phyloP scores from a whole-genome alignment of 2,113 vertebrate genomes.

The Axis porcinus region DNA sequence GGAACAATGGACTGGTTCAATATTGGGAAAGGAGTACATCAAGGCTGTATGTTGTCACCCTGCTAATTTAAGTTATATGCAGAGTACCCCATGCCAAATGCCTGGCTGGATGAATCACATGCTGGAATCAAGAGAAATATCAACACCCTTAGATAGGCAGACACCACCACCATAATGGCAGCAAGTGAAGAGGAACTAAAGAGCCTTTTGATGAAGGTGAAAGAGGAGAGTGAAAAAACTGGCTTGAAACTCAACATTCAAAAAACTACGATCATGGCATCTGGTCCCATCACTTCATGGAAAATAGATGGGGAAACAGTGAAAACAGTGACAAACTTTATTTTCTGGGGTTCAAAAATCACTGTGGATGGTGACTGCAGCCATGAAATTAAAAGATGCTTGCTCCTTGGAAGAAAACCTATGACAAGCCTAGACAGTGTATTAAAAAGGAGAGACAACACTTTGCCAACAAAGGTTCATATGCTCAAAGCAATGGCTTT shows the following conservation, averaged over 20 bases:
- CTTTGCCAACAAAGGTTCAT: not conserved
- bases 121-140: not conserved
- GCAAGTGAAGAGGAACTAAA: not conserved
- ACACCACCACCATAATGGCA: not conserved
- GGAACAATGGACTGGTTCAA: not conserved
- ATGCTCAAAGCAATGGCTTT: not conserved
- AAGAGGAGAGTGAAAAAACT: not conserved
- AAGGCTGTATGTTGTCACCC: not conserved
- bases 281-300: not conserved
- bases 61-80: not conserved
- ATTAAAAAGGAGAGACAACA: not conserved
- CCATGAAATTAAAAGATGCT: not conserved
- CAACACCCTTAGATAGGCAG: not conserved
- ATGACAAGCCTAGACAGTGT: not conserved
- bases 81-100: not conserved
- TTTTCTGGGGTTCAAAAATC: not conserved
- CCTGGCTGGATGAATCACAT: not conserved
- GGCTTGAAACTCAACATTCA: not conserved
- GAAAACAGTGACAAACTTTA: not conserved
- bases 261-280: not conserved
- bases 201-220: not conserved
- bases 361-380: not conserved
- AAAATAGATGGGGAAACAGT: not conserved
- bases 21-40: not conserved
- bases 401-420: not conserved